A percentile compares a stretch with the other conserved stretches of the same genome.
These are phyloP conservation scores for Sebastes ruberrimus DNA, from an alignment of 2,797 vertebrate genomes.

Conservation along the genomic window DNA sequence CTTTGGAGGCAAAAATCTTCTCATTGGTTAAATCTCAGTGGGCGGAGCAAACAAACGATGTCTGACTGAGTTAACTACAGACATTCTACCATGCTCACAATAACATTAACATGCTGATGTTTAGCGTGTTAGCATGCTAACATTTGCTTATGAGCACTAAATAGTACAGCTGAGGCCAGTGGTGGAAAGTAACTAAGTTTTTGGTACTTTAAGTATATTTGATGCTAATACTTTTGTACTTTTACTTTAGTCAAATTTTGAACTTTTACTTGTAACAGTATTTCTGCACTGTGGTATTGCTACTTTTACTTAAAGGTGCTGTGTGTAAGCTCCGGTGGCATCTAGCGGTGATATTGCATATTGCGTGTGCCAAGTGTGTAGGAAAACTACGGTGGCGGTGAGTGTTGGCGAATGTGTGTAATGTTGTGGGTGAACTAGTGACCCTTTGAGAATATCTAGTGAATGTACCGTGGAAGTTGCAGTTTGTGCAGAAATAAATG, in stretches of 20 bases:
- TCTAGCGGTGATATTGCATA: no score
- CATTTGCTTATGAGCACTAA: neutral
- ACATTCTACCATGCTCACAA: neutral
- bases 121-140: neutral
- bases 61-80: neutral
- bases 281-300: neutral
- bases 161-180: neutral
- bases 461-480: no score
- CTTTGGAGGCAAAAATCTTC: neutral
- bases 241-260: neutral
- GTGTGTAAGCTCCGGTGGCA: no score
- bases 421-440: no score
- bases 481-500: no score
- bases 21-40: conserved; percentile 11
- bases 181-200: neutral
- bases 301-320: no score
- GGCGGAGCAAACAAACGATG: neutral
- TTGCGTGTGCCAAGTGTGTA: no score
- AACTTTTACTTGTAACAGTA: neutral
- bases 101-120: neutral
- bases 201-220: no score
- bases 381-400: no score
- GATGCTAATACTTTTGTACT: neutral
- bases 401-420: no score
- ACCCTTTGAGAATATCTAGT: no score